Conservation (phyloP, 2,113 vertebrate genomes). For the Fregata magnificens region DNA sequence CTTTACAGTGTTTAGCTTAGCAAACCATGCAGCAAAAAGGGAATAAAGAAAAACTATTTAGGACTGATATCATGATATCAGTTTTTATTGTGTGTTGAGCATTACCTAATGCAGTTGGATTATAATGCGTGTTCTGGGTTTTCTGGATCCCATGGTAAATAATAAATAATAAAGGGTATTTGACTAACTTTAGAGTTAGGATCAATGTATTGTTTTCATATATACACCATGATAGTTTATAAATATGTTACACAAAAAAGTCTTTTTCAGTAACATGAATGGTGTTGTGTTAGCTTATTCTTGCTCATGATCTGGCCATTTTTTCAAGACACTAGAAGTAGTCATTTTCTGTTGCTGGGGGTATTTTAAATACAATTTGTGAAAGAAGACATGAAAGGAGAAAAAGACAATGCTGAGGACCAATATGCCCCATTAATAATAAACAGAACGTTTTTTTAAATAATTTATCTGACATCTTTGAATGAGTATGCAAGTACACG, state of each 20-base stretch:
- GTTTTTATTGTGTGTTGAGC: not conserved
- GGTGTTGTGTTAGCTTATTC: not conserved
- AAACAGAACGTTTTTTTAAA: not conserved
- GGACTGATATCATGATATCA: not conserved
- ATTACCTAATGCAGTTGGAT: not conserved
- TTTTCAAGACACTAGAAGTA: not conserved
- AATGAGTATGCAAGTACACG: not conserved
- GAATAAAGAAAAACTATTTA: not conserved
- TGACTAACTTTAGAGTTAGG: not conserved
- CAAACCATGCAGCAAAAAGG: not conserved
- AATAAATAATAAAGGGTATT: not conserved
- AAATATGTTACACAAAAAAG: not conserved
- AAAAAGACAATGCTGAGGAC: not conserved
- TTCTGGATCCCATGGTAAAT: not conserved
- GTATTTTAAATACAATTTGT: not conserved
- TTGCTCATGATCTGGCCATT: not conserved
- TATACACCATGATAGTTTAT: not conserved
- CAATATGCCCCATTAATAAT: not conserved
- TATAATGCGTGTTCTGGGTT: not conserved
- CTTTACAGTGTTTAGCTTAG: not conserved
- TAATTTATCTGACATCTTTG: not conserved
- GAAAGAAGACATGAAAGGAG: not conserved
- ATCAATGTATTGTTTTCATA: not conserved
- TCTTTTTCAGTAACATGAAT: not conserved
- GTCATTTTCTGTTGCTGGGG: not conserved